Conservation (phyloP, 1,140 invertebrate species). For the Aleiodes sp. region DNA sequence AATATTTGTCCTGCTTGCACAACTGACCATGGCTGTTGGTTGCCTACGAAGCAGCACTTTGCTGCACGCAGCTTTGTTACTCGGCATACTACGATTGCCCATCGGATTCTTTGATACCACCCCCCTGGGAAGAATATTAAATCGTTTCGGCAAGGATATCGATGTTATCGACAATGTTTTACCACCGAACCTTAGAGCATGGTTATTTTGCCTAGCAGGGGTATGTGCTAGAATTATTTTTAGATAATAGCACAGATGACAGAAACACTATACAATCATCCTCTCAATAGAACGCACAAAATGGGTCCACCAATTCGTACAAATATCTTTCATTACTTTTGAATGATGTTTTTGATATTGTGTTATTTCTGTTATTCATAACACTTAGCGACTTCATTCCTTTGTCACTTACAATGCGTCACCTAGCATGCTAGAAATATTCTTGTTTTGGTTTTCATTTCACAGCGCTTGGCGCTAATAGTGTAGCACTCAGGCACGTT, state of each 20-base stretch:
- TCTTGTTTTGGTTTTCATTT: too few relatives aligned
- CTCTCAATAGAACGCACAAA: neutral
- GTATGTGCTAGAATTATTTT: conserved; percentile 69
- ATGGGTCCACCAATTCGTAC: conserved; percentile 48
- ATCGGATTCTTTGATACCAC: conserved; percentile 73
- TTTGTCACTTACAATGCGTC: too few relatives aligned
- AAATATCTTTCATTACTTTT: conserved; percentile 22
- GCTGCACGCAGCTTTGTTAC: conserved; percentile 57
- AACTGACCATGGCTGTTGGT: conserved; percentile 57
- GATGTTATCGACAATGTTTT: conserved; percentile 65
- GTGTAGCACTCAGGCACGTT: too few relatives aligned
- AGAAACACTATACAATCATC: conserved; percentile 26
- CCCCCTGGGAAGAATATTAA: conserved; percentile 70
- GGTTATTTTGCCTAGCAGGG: conserved; percentile 71
- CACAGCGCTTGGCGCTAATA: too few relatives aligned
- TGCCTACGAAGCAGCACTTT: conserved; percentile 58
- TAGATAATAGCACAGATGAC: conserved; percentile 35
- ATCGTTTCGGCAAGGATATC: conserved; percentile 70
- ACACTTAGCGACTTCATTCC: too few relatives aligned
- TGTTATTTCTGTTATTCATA: neutral
- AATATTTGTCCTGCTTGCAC: conserved; percentile 56
- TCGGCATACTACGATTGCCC: conserved; percentile 49
- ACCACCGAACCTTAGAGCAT: conserved; percentile 63
- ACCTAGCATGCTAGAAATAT: too few relatives aligned
- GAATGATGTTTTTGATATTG: conserved; percentile 9